Evolutionary conservation across 2,888 invertebrate species (phyloP).

Genomic region (Nysson spinosus): DNA sequence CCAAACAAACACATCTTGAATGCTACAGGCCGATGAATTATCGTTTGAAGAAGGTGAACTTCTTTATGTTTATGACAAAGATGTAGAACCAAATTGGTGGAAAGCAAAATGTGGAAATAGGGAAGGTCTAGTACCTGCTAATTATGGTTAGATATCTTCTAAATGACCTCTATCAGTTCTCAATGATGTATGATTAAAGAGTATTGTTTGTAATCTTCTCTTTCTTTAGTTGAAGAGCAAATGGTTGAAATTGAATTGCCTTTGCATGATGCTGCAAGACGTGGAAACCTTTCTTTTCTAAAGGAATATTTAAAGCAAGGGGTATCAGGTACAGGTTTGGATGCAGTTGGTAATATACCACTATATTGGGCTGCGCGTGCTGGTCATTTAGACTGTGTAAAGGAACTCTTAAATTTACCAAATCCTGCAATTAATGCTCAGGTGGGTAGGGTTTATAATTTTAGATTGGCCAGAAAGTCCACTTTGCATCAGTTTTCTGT

Average conservation of each 20-base stretch:
- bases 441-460: constrained; percentile 57
- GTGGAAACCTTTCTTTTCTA: constrained; percentile 82
- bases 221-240: constrained; percentile 80
- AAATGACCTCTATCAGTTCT: no score
- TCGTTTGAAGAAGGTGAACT: constrained; percentile 83
- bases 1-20: not conserved
- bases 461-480: no score
- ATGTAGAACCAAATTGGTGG: constrained; percentile 79
- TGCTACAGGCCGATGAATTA: constrained; percentile 79
- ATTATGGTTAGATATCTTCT: constrained; percentile 78
- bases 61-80: constrained; percentile 80
- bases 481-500: no score
- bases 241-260: constrained; percentile 81
- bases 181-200: no score
- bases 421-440: constrained; percentile 75
- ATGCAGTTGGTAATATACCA: constrained; percentile 83
- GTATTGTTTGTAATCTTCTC: no score
- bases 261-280: constrained; percentile 83
- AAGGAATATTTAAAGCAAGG: constrained; percentile 81
- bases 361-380: constrained; percentile 83
- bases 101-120: constrained; percentile 79
- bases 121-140: constrained; percentile 81
- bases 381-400: constrained; percentile 81
- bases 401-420: constrained; percentile 78
- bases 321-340: constrained; percentile 82